Percentiles rank a stretch among this genome's conserved stretches.
Conservation (phyloP, 2,113 vertebrate genomes). For the Nematolebias whitei region DNA sequence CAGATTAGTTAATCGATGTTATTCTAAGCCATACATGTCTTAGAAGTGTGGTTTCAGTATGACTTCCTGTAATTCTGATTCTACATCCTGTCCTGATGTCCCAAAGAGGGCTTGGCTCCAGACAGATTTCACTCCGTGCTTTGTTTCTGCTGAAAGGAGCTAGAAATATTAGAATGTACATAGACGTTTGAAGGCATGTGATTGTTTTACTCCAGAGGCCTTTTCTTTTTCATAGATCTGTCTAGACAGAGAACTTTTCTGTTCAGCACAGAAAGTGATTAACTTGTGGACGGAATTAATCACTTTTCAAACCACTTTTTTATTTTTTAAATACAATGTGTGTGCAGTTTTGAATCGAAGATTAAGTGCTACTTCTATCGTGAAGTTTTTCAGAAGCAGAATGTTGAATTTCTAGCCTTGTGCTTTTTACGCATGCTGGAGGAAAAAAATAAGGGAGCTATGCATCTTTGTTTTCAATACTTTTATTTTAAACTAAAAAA, state of each 20-base stretch:
- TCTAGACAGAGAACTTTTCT: conserved; percentile 34
- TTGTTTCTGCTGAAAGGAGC: conserved; percentile 39
- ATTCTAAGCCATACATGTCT: too few species aligned
- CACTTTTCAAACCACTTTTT: conserved; percentile 21
- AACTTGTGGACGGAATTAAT: conserved; percentile 45
- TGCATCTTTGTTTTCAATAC: conserved; percentile 18
- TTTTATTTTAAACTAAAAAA: conserved; percentile 45
- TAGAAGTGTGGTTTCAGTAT: background rate
- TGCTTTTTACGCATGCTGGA: conserved; percentile 60
- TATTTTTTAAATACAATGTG: conserved; percentile 36
- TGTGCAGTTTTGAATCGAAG: conserved; percentile 55
- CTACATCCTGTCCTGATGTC: conserved; percentile 24
- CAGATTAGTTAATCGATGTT: background rate
- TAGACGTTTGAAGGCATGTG: conserved; percentile 61
- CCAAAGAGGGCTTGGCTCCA: conserved; percentile 51
- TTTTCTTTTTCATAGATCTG: conserved; percentile 46
- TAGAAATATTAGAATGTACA: conserved; percentile 45
- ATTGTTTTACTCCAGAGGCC: conserved; percentile 64
- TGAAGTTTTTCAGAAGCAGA: conserved; percentile 58
- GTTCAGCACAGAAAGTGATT: conserved; percentile 17
- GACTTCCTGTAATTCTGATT: background rate
- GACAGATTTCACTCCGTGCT: conserved; percentile 42
- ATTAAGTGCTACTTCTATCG: conserved; percentile 65
- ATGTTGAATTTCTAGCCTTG: conserved; percentile 53
- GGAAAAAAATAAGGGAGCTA: conserved; percentile 18